phyloP scores from a whole-genome alignment of 2,888 invertebrate genomes.

The Drosophila subsilvestris region DNA sequence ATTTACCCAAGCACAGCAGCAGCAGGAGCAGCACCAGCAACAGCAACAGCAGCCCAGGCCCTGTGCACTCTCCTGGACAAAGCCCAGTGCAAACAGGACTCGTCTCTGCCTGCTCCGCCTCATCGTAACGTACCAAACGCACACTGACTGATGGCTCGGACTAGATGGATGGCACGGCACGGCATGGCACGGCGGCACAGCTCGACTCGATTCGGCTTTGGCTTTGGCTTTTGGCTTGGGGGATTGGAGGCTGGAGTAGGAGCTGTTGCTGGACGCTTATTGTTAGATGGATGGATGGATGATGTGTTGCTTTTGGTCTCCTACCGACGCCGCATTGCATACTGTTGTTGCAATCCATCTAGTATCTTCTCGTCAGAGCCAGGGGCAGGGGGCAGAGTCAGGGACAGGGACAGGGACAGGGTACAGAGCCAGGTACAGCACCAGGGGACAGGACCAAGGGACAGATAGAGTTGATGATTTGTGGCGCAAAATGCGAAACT shows the following conservation, averaged over 20 bases:
- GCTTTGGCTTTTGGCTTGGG: constrained; percentile 37
- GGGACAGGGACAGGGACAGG: constrained; percentile 1
- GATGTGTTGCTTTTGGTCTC: constrained; percentile 64
- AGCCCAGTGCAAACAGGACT: constrained; percentile 34
- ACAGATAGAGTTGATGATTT: constrained; percentile 79
- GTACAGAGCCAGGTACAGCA: constrained; percentile 28
- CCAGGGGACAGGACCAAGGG: constrained; percentile 34
- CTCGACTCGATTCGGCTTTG: constrained; percentile 5
- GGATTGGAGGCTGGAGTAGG: background rate
- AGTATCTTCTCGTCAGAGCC: background rate
- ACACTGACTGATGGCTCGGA: constrained; percentile 39
- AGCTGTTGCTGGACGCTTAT: constrained; percentile 62
- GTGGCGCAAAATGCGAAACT: constrained; percentile 73
- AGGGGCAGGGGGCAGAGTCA: constrained; percentile 19
- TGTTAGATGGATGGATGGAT: constrained; percentile 77
- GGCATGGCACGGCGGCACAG: constrained; percentile 11
- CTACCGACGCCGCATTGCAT: constrained; percentile 39
- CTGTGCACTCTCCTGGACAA: constrained; percentile 8
- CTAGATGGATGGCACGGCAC: constrained; percentile 38
- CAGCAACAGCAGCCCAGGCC: constrained; percentile 1
- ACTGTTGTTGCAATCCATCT: background rate
- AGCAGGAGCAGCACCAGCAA: too few relatives aligned
- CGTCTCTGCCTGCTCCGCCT: constrained; percentile 9
- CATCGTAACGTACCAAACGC: background rate
- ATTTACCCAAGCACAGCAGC: constrained; percentile 44